phyloP scores from a whole-genome alignment of 2,888 invertebrate species.

The Noctua pronuba region DNA sequence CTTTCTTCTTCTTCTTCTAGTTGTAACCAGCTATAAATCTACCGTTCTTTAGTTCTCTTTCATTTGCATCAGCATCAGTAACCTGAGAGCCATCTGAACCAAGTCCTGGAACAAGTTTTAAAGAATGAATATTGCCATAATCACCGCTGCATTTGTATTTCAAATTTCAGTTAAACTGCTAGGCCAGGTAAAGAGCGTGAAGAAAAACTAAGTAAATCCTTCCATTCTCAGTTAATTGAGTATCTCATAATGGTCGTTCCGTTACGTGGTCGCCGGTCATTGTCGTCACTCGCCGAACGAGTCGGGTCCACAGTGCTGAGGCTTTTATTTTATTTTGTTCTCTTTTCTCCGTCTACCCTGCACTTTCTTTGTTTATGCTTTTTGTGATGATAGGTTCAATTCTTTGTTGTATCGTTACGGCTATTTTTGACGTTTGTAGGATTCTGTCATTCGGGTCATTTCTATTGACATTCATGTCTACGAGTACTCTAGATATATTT shows the following conservation, averaged over 20 bases:
- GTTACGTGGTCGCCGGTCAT: conserved; percentile 74
- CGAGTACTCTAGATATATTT: conserved; percentile 14
- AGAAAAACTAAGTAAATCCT: conserved; percentile 61
- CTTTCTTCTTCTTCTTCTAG: background rate
- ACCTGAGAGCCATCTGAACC: background rate
- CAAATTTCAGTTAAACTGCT: conserved; percentile 26
- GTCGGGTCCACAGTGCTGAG: conserved; percentile 74
- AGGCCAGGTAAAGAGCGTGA: conserved; percentile 59
- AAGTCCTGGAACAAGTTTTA: background rate
- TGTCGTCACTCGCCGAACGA: conserved; percentile 68
- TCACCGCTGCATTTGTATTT: background rate
- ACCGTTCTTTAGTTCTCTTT: background rate
- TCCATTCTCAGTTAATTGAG: conserved; percentile 67
- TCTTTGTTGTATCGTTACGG: conserved; percentile 41
- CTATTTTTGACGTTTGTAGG: conserved; percentile 14
- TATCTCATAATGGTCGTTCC: conserved; percentile 71
- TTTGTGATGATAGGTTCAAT: conserved; percentile 61
- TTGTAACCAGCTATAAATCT: background rate
- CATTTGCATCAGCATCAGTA: background rate
- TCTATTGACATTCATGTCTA: conserved; percentile 9
- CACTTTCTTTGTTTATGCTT: conserved; percentile 74
- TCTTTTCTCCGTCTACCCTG: conserved; percentile 60
- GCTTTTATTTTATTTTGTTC: conserved; percentile 66
- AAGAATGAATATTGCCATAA: conserved; percentile 3
- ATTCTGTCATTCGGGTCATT: background rate